Evolutionary conservation across 2,888 invertebrate genomes (phyloP).

Genomic region (Eupithecia tripunctaria): DNA sequence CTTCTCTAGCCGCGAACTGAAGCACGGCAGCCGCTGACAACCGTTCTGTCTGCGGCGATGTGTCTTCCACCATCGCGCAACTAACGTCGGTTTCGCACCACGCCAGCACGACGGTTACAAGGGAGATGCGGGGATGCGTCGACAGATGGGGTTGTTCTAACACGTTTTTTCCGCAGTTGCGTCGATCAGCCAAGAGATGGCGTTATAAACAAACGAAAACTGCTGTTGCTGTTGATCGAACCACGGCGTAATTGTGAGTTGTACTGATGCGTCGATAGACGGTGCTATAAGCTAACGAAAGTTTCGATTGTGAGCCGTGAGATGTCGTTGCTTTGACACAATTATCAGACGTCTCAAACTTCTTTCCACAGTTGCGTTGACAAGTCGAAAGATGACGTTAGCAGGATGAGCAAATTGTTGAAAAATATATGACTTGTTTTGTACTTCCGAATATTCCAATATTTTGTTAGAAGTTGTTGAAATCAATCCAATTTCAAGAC

Average conservation of each 20-base stretch:
- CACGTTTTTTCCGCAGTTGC: background rate
- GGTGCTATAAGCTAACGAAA: conserved; percentile 18
- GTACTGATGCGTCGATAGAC: conserved; percentile 4
- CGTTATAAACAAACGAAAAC: background rate
- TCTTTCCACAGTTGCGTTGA: background rate
- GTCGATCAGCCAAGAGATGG: background rate
- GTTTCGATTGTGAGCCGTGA: background rate
- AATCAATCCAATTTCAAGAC: background rate
- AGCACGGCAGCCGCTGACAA: conserved; percentile 78
- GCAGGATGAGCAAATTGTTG: background rate
- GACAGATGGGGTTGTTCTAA: conserved; percentile 20
- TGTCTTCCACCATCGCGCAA: conserved; percentile 72
- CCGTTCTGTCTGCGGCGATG: conserved; percentile 57
- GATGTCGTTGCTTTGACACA: background rate
- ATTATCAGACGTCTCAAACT: background rate
- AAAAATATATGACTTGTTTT: background rate
- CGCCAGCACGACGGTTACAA: conserved; percentile 34
- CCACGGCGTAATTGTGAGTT: conserved; percentile 23
- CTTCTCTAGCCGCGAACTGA: conserved; percentile 76
- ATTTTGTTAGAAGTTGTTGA: background rate
- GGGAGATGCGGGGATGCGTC: background rate
- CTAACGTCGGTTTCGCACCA: conserved; percentile 37
- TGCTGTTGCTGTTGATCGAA: too few relatives aligned
- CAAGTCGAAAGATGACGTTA: conserved; percentile 42
- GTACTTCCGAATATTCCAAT: background rate